Conservation (phyloP, 1,140 invertebrate species). For the Homalodisca vitripennis region DNA sequence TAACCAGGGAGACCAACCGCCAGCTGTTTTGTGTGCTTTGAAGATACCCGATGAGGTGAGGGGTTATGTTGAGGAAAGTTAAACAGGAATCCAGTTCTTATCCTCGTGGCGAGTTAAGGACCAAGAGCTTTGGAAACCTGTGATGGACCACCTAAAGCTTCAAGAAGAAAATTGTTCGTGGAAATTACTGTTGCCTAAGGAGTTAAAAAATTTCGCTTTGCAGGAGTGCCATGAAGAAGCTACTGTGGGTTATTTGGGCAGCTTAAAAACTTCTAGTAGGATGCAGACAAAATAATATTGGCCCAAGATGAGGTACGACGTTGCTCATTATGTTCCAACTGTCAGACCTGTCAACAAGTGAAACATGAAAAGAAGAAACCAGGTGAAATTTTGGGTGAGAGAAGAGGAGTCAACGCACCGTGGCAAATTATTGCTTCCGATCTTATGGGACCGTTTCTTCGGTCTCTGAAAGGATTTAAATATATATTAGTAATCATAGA, state of each 20-base stretch:
- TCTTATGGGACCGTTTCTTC: not conserved
- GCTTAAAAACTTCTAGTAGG: not conserved
- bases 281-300: not conserved
- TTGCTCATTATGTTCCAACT: not conserved
- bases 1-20: too few relatives aligned
- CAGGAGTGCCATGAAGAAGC: not conserved
- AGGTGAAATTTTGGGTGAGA: not conserved
- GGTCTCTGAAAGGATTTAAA: not conserved
- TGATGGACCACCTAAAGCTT: not conserved
- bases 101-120: not conserved
- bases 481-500: not conserved
- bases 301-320: not conserved
- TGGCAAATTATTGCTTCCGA: not conserved
- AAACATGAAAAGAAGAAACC: not conserved
- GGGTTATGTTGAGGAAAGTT: not conserved
- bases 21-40: too few relatives aligned
- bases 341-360: not conserved
- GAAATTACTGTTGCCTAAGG: not conserved
- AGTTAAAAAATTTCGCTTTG: not conserved
- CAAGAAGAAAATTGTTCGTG: not conserved
- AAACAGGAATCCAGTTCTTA: not conserved
- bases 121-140: not conserved
- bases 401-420: not conserved
- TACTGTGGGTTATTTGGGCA: not conserved
- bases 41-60: not conserved